phyloP scores from a whole-genome alignment of 2,113 vertebrate species.

The Helogale parvula region DNA sequence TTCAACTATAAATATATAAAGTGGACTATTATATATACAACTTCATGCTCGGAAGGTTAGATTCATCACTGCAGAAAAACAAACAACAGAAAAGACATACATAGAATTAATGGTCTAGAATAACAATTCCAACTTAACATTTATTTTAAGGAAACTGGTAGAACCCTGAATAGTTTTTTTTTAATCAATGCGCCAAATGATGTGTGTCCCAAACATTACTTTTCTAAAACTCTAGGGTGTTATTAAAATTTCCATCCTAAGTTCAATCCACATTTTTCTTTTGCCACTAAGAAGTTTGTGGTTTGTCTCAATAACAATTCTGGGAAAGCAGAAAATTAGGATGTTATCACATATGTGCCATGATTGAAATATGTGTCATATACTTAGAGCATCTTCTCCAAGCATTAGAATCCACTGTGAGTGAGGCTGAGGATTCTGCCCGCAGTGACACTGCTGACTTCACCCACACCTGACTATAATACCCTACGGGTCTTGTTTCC shows the following conservation, averaged over 20 bases:
- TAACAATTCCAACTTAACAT: conserved; percentile 56
- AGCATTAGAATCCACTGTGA: not conserved
- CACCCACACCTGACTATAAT: too few relatives aligned
- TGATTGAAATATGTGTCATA: not conserved
- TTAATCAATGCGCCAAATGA: not conserved
- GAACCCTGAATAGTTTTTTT: conserved; percentile 38
- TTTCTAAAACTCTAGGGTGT: not conserved
- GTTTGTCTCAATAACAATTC: not conserved
- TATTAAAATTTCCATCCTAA: not conserved
- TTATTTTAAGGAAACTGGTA: not conserved
- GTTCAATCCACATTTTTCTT: not conserved
- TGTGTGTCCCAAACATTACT: not conserved
- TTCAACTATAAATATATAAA: conserved; percentile 97
- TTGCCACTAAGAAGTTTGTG: not conserved
- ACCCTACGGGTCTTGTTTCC: accelerated
- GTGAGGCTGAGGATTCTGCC: not conserved
- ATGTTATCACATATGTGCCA: not conserved
- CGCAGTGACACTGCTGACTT: not conserved
- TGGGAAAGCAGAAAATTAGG: conserved; percentile 75
- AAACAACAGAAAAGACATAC: conserved; percentile 86
- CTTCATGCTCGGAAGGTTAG: conserved; percentile 98
- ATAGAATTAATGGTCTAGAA: conserved; percentile 79
- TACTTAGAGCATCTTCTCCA: not conserved
- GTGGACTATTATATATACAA: conserved; percentile 97
- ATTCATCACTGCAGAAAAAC: conserved; percentile 97